These are phyloP conservation scores for Ophioninae sp. DNA, from an alignment of 2,888 invertebrate genomes.

Conservation along the genomic window DNA sequence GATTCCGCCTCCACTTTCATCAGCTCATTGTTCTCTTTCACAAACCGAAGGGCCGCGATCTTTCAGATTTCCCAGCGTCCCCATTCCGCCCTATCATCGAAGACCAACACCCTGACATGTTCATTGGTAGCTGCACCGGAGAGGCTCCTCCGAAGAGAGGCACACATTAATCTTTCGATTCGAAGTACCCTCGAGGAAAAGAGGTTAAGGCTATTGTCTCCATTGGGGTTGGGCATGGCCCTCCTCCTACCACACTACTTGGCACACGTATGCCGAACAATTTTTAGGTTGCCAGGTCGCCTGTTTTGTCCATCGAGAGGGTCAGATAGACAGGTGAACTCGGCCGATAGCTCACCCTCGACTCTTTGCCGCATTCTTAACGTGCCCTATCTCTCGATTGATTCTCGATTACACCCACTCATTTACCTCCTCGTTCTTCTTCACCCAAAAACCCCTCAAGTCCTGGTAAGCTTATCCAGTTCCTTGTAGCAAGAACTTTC, in stretches of 20 bases:
- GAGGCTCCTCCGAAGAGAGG: background rate
- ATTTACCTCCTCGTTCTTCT: background rate
- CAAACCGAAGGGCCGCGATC: no score
- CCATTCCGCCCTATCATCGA: conserved; percentile 16
- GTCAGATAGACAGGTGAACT: conserved; percentile 1
- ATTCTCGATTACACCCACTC: conserved; percentile 30
- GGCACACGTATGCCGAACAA: background rate
- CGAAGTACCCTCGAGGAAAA: conserved; percentile 54
- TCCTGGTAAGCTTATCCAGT: no score
- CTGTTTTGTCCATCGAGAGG: conserved; percentile 40
- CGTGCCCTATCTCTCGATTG: conserved; percentile 36
- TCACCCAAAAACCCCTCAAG: no score
- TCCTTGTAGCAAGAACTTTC: no score
- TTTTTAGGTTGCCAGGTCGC: background rate
- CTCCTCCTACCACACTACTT: background rate
- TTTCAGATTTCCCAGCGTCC: no score
- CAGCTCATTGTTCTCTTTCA: background rate
- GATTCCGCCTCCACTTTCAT: background rate
- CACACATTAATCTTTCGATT: conserved; percentile 53
- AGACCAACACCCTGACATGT: conserved; percentile 24
- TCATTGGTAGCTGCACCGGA: conserved; percentile 15
- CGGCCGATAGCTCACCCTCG: conserved; percentile 30
- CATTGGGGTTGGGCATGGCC: conserved; percentile 9
- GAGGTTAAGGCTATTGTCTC: conserved; percentile 60
- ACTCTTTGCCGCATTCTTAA: conserved; percentile 29